Base-by-base conservation (phyloP, 2,113 vertebrate genomes). In the Thalassoma bifasciatum region DNA sequence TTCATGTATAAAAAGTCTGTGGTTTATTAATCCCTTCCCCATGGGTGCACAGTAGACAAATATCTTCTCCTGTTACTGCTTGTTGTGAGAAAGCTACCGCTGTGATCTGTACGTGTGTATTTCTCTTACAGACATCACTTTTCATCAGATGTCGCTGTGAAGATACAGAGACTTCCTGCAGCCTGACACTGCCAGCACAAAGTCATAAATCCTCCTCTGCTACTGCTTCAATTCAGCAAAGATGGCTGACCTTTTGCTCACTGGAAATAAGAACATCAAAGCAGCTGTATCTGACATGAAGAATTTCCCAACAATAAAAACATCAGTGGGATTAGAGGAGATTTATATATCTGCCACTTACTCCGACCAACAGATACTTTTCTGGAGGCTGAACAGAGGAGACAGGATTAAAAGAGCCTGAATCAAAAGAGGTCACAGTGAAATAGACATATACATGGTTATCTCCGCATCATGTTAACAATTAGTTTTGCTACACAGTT, bases 201-300 rank as follows among this genome's bases (percentile, higher is more conserved):
- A 58, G n/a, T 23, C 40, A 63, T 80, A 40, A 84, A 84, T 79
- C 63, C 13, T 63, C 22, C 50, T 22, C 80, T 74, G 54, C 77
- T 66, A 49, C 17, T 3, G 21, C 1, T 30, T 10, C 44, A 67
- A 79, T 73, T 60, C 36, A 61, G 49, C 0, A 51, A 71, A 81
- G 63, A 75, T 36, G 70, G 70, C 17, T 14, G 47, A 64, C 12
- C 36, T 53, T 67, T 61, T 10, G 26, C 50, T 8, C 19, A 34
- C 12, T 14, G 51, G 23, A 38, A 60, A 26, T 47, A 52, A 59
- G 22, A 49, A 50, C 50, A 52, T 67, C 47, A 79, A 70, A 42
- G 56, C 2, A 38, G 64, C 24, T 23, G 4, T 17, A 22, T 22
- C 17, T 30, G 17, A 67, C 50, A 52, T 51, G 30, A 56, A 60